Evolutionary conservation across 2,113 vertebrate species (phyloP).

Genomic region (Physeter macrocephalus): DNA sequence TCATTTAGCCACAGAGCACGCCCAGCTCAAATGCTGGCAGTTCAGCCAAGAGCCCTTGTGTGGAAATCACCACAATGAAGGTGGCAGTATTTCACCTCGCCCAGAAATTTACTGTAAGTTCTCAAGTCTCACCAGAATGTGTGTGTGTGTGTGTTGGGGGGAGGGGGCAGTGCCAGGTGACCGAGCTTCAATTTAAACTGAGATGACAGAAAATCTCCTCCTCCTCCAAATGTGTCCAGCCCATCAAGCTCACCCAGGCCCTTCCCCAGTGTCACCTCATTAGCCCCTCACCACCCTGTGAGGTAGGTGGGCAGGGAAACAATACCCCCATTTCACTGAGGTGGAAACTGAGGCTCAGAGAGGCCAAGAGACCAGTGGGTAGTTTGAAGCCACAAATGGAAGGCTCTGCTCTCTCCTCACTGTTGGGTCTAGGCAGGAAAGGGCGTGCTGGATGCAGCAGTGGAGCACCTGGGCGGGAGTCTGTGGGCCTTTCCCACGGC

Average conservation of each 20-base stretch:
- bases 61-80: slow-evolving; percentile 48
- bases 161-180: neutral
- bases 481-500: neutral
- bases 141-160: neutral
- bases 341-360: neutral
- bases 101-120: neutral
- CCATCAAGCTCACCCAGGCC: neutral
- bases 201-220: neutral
- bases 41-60: slow-evolving; percentile 50
- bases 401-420: neutral
- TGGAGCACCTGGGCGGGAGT: no score
- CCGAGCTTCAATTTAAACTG: neutral
- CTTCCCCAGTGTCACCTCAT: neutral
- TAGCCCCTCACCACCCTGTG: neutral
- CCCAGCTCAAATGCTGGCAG: slow-evolving; percentile 5
- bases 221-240: neutral
- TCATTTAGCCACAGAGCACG: slow-evolving; percentile 51
- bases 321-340: neutral
- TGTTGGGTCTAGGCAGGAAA: neutral
- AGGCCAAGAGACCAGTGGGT: neutral
- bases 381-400: neutral
- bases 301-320: neutral
- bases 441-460: neutral
- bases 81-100: slow-evolving; percentile 47
- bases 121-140: neutral